Evolutionary conservation across 2,888 invertebrate genomes (phyloP), one percentile per base, ranked within the genome.

Genomic region (Cremastobaeus sp.): DNA sequence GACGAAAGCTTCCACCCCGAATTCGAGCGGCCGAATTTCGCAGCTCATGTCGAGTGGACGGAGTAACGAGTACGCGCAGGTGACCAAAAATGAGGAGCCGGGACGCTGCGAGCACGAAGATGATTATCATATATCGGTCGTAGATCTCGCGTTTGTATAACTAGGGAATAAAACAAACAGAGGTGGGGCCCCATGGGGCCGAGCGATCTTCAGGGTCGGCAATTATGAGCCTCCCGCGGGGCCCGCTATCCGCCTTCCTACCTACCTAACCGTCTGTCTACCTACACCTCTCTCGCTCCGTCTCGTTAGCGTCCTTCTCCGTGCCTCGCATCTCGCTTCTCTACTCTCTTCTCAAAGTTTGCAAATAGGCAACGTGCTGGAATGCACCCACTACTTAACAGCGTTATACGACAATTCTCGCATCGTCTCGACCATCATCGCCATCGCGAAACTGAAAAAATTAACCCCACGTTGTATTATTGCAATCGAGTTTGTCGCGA

Each of bases 111-210:
- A 37, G 43, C 15, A 62, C 50, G 64, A 62, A 77, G 74, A 81
- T 82, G 84, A 86, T 87, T 86, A 86, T 86, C 87, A 86, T 86
- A 87, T 85, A 86, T 87, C 85, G 86, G 83, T 85, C 85, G 86
- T 86, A 87, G 86, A 86, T 87, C 87, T 87, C 83, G 80, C 83
- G 86, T 87, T 87, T 86, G 86, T 87, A 86, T 86, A 86, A 86
- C 86, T 84, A 83, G 83, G 86, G 86, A 87, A 87, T 87, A 87
- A 87, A 87, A 87, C 86, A 87, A 86, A 87, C 86, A 87, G 83
- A 84, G 83, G 77, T 79, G 81, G 81, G 82, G 84, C 87, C 84
- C 86, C 87, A 86, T 85, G 86, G 84, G 86, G 86, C 81, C 82
- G 82, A 79, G 80, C 83, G 85, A 85, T 87, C 84, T 85, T 86